Percentiles rank a stretch among this genome's conserved stretches.
Conservation (phyloP, 2,888 invertebrate genomes). For the Scaptomyza caliginosa region DNA sequence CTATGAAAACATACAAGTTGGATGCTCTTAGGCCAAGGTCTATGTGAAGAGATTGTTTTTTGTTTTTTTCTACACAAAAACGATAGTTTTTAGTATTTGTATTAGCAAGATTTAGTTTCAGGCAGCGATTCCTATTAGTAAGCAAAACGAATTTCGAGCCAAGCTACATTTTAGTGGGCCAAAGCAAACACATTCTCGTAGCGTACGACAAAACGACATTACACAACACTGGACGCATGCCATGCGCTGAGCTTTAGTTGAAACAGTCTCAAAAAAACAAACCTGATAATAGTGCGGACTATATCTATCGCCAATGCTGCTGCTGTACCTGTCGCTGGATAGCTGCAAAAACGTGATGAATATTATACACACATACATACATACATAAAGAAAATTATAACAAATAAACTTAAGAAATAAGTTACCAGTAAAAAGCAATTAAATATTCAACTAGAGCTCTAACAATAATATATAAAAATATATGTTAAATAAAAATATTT, state of each 20-base stretch:
- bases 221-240: constrained; percentile 29
- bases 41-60: neutral
- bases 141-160: neutral
- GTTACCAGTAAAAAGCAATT: too few relatives aligned
- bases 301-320: constrained; percentile 80
- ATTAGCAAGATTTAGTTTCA: constrained; percentile 16
- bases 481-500: too few relatives aligned
- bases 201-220: constrained; percentile 20
- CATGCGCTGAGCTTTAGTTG: constrained; percentile 17
- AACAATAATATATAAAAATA: too few relatives aligned
- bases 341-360: constrained; percentile 58
- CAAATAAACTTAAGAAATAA: neutral
- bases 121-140: neutral
- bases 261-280: constrained; percentile 70
- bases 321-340: constrained; percentile 74
- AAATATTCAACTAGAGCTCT: too few relatives aligned
- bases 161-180: constrained; percentile 2
- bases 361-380: constrained; percentile 16
- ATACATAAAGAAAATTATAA: neutral
- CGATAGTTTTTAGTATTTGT: neutral
- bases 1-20: neutral
- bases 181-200: neutral
- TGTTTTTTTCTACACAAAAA: too few relatives aligned
- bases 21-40: constrained; percentile 15
- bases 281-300: constrained; percentile 80